These are phyloP conservation scores for Drosophila siamana DNA, from an alignment of 2,888 invertebrate species.

Conservation along the genomic window DNA sequence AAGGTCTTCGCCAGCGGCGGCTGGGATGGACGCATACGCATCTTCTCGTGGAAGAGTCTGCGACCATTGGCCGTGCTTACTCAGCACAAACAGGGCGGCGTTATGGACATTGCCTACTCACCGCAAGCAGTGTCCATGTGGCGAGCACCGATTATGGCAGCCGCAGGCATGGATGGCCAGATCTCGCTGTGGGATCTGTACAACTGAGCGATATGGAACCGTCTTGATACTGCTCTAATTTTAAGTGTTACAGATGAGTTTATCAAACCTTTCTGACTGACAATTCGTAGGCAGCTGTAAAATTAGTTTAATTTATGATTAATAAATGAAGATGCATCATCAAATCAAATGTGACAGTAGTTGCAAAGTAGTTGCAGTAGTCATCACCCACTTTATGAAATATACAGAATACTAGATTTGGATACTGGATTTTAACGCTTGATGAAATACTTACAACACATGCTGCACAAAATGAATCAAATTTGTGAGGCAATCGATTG, in stretches of 20 bases:
- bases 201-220: constrained; percentile 85
- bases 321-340: constrained; percentile 4
- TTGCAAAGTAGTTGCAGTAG: not conserved
- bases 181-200: constrained; percentile 93
- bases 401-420: not conserved
- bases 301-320: constrained; percentile 9
- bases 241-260: constrained; percentile 47
- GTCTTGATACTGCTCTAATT: not conserved
- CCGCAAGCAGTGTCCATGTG: constrained; percentile 88
- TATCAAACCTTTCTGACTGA: constrained; percentile 34
- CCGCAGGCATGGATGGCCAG: constrained; percentile 90
- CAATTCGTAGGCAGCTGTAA: constrained; percentile 16
- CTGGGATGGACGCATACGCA: constrained; percentile 91
- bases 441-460: no score
- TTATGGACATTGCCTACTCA: constrained; percentile 91
- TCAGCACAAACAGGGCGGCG: constrained; percentile 90
- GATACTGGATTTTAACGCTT: no score
- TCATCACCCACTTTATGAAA: not conserved
- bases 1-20: constrained; percentile 91
- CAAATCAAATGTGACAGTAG: not conserved
- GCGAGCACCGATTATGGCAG: constrained; percentile 92
- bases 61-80: constrained; percentile 90
- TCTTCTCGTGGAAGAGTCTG: constrained; percentile 92
- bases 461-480: no score
- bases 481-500: no score